A percentile compares a stretch with the other conserved stretches of the same genome.
phyloP scores from a whole-genome alignment of 2,797 vertebrate genomes.

The Varecia variegata region DNA sequence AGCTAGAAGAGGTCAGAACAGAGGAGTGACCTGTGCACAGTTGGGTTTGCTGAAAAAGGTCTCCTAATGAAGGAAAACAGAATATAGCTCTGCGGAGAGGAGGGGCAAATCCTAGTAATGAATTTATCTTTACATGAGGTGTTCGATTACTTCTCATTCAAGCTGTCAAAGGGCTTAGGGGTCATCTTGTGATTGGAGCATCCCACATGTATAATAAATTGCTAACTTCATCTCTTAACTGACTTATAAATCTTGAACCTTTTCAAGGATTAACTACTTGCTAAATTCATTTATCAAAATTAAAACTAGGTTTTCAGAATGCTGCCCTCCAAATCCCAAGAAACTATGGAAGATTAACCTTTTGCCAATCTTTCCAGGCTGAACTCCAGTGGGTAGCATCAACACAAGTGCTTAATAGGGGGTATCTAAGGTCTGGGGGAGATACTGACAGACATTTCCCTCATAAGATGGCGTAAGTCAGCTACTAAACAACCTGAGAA shows the following conservation, averaged over 20 bases:
- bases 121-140: background rate
- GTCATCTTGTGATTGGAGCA: background rate
- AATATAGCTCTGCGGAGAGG: background rate
- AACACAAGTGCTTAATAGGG: constrained; percentile 13
- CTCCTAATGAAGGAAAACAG: background rate
- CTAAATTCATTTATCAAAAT: constrained; percentile 71
- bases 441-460: background rate
- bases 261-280: constrained; percentile 52
- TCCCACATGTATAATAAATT: constrained; percentile 26
- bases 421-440: background rate
- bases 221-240: constrained; percentile 42
- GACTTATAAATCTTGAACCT: constrained; percentile 56
- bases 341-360: constrained; percentile 60
- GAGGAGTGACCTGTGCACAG: background rate
- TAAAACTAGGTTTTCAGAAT: constrained; percentile 55
- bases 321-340: constrained; percentile 55
- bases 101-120: background rate
- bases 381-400: background rate
- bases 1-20: background rate
- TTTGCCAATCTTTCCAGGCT: constrained; percentile 5
- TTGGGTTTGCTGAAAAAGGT: background rate
- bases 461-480: background rate
- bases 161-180: background rate
- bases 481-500: background rate
- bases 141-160: background rate